Evolutionary conservation across 2,797 vertebrate genomes (phyloP).

Genomic region (Malacoctenus gilli): DNA sequence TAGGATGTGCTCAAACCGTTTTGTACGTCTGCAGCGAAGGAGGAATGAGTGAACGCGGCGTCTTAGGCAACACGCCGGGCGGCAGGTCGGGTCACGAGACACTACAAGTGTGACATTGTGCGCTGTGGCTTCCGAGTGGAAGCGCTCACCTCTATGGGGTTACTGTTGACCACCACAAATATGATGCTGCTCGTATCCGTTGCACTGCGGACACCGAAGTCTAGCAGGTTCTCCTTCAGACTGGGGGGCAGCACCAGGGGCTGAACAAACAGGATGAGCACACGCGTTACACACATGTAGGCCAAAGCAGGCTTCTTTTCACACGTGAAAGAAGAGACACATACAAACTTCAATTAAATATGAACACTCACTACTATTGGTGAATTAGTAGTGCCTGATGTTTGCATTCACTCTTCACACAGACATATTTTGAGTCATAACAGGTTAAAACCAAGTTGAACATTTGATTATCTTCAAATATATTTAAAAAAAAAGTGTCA

Average conservation of each 20-base stretch:
- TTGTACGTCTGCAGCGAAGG: neutral
- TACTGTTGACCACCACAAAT: conserved; percentile 95
- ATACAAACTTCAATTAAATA: too few relatives aligned
- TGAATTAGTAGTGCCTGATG: too few relatives aligned
- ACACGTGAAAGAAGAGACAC: too few relatives aligned
- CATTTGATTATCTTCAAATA: too few relatives aligned
- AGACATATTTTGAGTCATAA: too few relatives aligned
- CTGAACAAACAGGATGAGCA: conserved; percentile 69
- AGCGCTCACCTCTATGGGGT: conserved; percentile 95
- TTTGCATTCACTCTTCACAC: too few relatives aligned
- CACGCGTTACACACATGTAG: neutral
- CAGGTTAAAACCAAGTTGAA: too few relatives aligned
- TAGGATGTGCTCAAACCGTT: neutral
- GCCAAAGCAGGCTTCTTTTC: neutral
- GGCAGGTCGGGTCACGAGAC: neutral
- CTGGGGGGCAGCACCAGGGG: conserved; percentile 91
- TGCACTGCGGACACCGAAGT: conserved; percentile 95
- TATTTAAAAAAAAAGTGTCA: too few relatives aligned
- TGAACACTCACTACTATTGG: too few relatives aligned
- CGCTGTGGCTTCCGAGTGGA: too few relatives aligned
- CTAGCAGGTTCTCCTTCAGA: conserved; percentile 89
- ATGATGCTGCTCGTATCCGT: conserved; percentile 90
- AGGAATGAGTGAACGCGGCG: neutral
- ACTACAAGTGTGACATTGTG: neutral
- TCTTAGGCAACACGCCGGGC: neutral